Conservation (phyloP, 35 echinoderm and acorn worm species). For the Stichopus chloronotus region DNA sequence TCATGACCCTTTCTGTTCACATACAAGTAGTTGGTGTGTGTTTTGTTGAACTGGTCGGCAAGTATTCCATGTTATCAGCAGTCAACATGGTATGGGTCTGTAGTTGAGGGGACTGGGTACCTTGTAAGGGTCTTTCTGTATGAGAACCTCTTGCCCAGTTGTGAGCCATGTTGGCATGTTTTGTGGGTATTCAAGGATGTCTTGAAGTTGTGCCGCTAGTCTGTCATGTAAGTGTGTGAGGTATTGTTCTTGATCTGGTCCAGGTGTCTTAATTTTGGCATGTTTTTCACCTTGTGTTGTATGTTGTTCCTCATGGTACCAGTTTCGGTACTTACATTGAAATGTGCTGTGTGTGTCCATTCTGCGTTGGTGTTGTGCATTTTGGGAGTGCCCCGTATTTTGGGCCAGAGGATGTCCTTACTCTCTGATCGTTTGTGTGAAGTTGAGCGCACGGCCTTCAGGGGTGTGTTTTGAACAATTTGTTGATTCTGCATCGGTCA, state of each 20-base stretch:
- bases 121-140: background rate
- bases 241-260: background rate
- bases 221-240: background rate
- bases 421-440: background rate
- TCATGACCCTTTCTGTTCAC: background rate
- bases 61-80: background rate
- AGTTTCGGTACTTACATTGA: background rate
- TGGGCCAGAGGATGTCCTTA: background rate
- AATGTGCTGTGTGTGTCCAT: too few relatives aligned
- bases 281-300: conserved; percentile 16
- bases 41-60: background rate
- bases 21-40: background rate
- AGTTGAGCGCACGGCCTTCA: conserved; percentile 12
- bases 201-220: background rate
- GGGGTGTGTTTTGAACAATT: conserved; percentile 17
- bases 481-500: background rate
- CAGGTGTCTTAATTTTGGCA: background rate
- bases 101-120: background rate
- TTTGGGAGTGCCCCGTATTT: background rate
- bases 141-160: background rate
- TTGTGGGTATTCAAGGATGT: background rate
- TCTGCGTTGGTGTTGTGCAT: too few relatives aligned
- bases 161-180: background rate
- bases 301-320: background rate
- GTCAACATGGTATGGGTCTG: background rate